These are phyloP conservation scores for Theonella swinhoei DNA, from an alignment of 37 sponge, comb jelly and placozoan species.

Conservation along the genomic window DNA sequence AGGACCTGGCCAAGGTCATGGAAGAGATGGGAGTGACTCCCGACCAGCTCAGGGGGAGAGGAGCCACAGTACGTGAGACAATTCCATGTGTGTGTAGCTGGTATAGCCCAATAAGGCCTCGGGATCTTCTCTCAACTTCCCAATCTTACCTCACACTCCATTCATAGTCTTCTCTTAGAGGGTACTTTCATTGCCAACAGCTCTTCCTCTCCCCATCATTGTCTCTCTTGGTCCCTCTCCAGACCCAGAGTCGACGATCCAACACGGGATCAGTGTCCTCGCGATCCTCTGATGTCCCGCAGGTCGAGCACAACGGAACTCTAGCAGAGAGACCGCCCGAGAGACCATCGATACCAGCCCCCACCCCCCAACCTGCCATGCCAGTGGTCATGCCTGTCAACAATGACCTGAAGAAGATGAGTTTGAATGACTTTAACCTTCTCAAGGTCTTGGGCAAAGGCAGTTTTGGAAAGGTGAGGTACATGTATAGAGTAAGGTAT, in stretches of 20 bases:
- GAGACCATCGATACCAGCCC: not conserved
- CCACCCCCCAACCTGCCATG: not conserved
- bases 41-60: constrained; percentile 64
- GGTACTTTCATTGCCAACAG: no score
- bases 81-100: constrained; percentile 40
- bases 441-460: constrained; percentile 96
- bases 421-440: constrained; percentile 81
- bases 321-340: no score
- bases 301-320: not conserved
- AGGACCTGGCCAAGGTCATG: constrained; percentile 77
- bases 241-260: not conserved
- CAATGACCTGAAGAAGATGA: constrained; percentile 22
- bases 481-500: no score
- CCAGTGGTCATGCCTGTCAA: not conserved
- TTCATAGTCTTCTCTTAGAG: no score
- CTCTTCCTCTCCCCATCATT: not conserved
- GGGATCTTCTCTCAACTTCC: no score
- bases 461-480: constrained; percentile 90
- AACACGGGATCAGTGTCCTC: not conserved
- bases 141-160: not conserved
- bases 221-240: not conserved
- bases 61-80: not conserved
- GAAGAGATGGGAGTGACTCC: constrained; percentile 79
- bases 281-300: not conserved
- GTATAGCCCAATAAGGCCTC: no score